Evolutionary conservation across 64 coral and sea anemone species (phyloP).

Genomic region (Porites australiensis): DNA sequence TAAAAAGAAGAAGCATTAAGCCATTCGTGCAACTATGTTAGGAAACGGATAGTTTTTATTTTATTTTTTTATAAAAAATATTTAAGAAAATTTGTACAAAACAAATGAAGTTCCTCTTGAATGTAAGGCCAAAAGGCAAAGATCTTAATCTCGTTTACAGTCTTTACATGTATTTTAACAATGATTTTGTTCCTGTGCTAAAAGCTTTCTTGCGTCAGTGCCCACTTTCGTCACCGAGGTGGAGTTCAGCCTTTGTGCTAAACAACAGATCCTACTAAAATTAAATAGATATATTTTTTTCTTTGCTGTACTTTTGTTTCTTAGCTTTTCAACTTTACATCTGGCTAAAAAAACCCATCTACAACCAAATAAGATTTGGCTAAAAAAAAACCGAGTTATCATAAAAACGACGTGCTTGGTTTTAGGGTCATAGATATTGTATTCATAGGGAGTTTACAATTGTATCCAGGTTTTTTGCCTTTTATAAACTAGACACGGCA

Average conservation of each 20-base stretch:
- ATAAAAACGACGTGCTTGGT: neutral
- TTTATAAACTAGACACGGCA: neutral
- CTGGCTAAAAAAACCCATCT: no score
- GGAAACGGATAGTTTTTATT: neutral
- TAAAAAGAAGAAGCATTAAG: no score
- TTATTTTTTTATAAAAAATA: no score
- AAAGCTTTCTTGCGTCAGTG: neutral
- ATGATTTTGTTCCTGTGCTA: neutral
- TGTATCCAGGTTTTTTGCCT: neutral
- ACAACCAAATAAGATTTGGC: no score
- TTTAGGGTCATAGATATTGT: neutral
- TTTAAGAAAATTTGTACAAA: no score
- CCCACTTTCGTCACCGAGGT: neutral
- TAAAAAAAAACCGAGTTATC: no score
- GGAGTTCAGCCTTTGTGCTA: neutral
- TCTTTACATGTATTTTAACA: no score
- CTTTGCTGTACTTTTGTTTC: no score
- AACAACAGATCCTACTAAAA: neutral
- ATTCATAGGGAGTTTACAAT: neutral
- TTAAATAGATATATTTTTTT: neutral
- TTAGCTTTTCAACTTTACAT: no score
- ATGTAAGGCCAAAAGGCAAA: no score
- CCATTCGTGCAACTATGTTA: neutral
- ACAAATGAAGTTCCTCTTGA: no score
- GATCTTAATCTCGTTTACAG: no score